phyloP scores from a whole-genome alignment of 2,797 vertebrate species.

The Otolemur crassicaudatus region DNA sequence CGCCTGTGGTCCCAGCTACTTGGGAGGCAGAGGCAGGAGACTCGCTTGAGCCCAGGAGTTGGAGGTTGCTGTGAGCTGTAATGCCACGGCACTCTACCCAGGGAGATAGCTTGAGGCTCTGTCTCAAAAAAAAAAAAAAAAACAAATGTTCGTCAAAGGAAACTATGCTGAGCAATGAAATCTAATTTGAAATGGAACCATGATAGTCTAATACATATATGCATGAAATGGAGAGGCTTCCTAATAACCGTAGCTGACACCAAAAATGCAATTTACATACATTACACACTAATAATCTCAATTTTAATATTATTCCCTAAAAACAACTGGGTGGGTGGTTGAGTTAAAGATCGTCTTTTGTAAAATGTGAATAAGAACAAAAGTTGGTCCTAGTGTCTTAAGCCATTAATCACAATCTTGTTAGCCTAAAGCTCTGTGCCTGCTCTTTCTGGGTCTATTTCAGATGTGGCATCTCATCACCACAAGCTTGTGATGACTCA shows the following conservation, averaged over 20 bases:
- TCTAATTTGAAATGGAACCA: conserved; percentile 86
- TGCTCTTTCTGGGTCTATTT: conserved; percentile 33
- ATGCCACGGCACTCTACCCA: too few species aligned
- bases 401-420: conserved; percentile 66
- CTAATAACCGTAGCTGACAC: conserved; percentile 88
- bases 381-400: conserved; percentile 58
- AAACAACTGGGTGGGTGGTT: conserved; percentile 75
- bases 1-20: too few species aligned
- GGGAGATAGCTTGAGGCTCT: too few species aligned
- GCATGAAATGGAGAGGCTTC: conserved; percentile 83
- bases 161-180: conserved; percentile 80
- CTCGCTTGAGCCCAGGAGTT: too few species aligned
- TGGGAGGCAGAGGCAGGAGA: too few species aligned
- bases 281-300: conserved; percentile 93
- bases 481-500: conserved; percentile 66
- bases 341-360: conserved; percentile 71
- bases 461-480: conserved; percentile 36
- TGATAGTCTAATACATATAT: conserved; percentile 83
- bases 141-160: conserved; percentile 83
- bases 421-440: conserved; percentile 64
- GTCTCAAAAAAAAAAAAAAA: too few species aligned
- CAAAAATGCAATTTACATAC: conserved; percentile 97
- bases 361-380: conserved; percentile 73
- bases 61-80: too few species aligned
- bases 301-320: conserved; percentile 83